Evolutionary conservation across 2,888 invertebrate species (phyloP).

Genomic region (Tryphoninae sp.): DNA sequence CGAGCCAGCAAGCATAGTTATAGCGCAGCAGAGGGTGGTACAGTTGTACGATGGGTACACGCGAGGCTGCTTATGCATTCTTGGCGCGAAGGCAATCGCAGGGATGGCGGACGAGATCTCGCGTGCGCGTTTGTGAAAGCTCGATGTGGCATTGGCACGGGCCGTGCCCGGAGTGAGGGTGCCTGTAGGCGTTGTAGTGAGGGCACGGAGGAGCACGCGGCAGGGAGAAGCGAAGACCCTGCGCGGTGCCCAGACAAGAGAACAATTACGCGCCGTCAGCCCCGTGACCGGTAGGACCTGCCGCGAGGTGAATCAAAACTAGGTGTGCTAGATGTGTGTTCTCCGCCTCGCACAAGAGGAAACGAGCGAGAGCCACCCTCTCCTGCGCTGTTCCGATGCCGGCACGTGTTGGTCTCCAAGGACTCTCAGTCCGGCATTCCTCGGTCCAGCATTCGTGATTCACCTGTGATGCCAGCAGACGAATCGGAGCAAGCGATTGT

Average conservation of each 20-base stretch:
- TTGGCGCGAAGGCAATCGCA: slow-evolving; percentile 78
- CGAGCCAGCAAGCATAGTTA: slow-evolving; percentile 67
- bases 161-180: slow-evolving; percentile 51
- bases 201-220: neutral
- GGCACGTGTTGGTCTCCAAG: slow-evolving; percentile 52
- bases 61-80: slow-evolving; percentile 77
- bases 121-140: slow-evolving; percentile 52
- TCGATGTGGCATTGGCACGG: slow-evolving; percentile 66
- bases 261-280: slow-evolving; percentile 80
- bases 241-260: slow-evolving; percentile 74
- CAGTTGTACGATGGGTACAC: slow-evolving; percentile 10
- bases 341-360: slow-evolving; percentile 32
- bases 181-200: slow-evolving; percentile 38
- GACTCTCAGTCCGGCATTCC: slow-evolving; percentile 47
- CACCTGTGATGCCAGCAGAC: slow-evolving; percentile 46
- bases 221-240: slow-evolving; percentile 63
- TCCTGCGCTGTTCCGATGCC: slow-evolving; percentile 18
- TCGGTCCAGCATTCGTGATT: slow-evolving; percentile 53
- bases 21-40: slow-evolving; percentile 6
- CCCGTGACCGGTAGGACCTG: slow-evolving; percentile 76
- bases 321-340: slow-evolving; percentile 65
- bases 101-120: slow-evolving; percentile 69
- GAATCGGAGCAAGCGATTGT: slow-evolving; percentile 44
- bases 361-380: slow-evolving; percentile 35
- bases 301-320: slow-evolving; percentile 80